phyloP scores from a whole-genome alignment of 1,140 invertebrate genomes.

The Tribolium madens region DNA sequence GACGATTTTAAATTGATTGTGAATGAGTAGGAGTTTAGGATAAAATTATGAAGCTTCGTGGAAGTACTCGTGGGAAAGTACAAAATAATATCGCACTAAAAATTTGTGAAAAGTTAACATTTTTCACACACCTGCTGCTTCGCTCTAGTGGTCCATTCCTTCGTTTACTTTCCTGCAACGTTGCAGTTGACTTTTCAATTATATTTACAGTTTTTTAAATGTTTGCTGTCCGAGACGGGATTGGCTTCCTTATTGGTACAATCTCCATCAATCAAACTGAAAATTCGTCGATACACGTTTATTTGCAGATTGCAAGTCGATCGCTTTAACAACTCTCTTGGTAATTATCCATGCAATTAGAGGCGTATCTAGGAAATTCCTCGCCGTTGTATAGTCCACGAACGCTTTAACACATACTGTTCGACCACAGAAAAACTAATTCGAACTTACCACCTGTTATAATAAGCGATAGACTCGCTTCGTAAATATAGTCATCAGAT shows the following conservation, averaged over 20 bases:
- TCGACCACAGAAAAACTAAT: background rate
- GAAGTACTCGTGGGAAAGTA: background rate
- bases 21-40: too few species aligned
- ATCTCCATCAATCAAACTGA: constrained; percentile 37
- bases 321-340: constrained; percentile 27
- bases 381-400: background rate
- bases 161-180: background rate
- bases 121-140: too few species aligned
- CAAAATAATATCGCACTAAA: background rate
- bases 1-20: constrained; percentile 6
- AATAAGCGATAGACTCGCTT: background rate
- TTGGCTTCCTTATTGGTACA: constrained; percentile 26
- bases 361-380: constrained; percentile 36
- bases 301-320: constrained; percentile 21
- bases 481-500: constrained; percentile 33
- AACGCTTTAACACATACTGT: background rate
- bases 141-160: too few species aligned
- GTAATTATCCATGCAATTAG: constrained; percentile 36
- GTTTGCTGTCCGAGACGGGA: background rate
- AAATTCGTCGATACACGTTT: constrained; percentile 34
- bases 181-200: background rate
- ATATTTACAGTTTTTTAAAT: background rate
- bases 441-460: constrained; percentile 7
- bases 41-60: background rate
- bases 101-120: background rate